Evolutionary conservation across 2,888 invertebrate species (phyloP).

Genomic region (Trilocha varians): DNA sequence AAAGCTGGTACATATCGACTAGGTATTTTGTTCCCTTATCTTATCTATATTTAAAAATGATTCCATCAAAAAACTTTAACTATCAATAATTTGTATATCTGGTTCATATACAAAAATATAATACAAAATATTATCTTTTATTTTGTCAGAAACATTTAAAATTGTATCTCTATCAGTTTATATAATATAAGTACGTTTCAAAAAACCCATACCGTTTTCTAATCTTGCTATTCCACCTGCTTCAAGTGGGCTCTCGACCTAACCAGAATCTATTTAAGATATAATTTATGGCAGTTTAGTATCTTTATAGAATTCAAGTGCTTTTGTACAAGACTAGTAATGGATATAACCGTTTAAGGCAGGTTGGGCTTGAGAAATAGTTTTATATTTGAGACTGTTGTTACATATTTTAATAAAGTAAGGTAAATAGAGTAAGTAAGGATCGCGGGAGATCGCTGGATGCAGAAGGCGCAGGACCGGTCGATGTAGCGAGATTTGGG

Average conservation of each 20-base stretch:
- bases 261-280: slow-evolving; percentile 44
- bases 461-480: too few species aligned
- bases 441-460: too few species aligned
- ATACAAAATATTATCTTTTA: too few species aligned
- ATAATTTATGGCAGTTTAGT: slow-evolving; percentile 45
- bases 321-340: slow-evolving; percentile 33
- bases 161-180: background rate
- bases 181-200: background rate
- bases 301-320: slow-evolving; percentile 41
- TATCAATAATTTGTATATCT: too few species aligned
- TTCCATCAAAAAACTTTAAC: too few species aligned
- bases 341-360: slow-evolving; percentile 32
- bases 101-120: too few species aligned
- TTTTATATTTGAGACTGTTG: background rate
- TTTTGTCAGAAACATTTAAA: background rate
- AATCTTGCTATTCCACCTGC: slow-evolving; percentile 22
- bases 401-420: too few species aligned
- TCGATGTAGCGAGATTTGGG: too few species aligned
- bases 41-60: too few species aligned
- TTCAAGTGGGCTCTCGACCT: slow-evolving; percentile 30
- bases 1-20: too few species aligned
- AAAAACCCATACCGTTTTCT: background rate
- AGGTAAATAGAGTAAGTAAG: too few species aligned
- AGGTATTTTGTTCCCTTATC: too few species aligned
- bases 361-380: slow-evolving; percentile 1